phyloP scores from a whole-genome alignment of 1,140 invertebrate genomes.

The Triops longicaudatus region DNA sequence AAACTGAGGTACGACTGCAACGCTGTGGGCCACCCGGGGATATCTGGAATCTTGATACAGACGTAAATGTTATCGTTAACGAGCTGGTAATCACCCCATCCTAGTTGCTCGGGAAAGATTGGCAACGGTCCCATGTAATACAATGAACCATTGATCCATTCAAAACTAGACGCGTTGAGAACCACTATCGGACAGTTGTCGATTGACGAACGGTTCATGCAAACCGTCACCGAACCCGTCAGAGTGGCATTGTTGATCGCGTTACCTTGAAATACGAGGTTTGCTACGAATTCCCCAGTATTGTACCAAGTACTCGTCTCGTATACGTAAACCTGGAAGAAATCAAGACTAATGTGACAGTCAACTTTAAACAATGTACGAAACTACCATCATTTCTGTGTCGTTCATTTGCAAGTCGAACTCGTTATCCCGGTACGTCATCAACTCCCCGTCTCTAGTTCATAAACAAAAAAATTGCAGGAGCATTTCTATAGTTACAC shows the following conservation, averaged over 20 bases:
- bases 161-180: slow-evolving; percentile 22
- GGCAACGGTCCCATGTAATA: neutral
- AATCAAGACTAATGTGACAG: neutral
- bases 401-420: slow-evolving; percentile 18
- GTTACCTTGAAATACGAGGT: slow-evolving; percentile 27
- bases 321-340: slow-evolving; percentile 24
- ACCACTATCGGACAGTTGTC: slow-evolving; percentile 18
- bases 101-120: slow-evolving; percentile 18
- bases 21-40: slow-evolving; percentile 8
- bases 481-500: too few species aligned
- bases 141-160: slow-evolving; percentile 16
- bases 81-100: slow-evolving; percentile 26
- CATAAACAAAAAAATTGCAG: neutral
- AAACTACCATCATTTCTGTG: slow-evolving; percentile 17
- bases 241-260: slow-evolving; percentile 17
- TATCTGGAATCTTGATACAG: slow-evolving; percentile 16
- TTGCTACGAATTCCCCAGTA: slow-evolving; percentile 27
- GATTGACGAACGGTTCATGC: slow-evolving; percentile 26
- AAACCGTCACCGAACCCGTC: slow-evolving; percentile 26
- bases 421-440: slow-evolving; percentile 17
- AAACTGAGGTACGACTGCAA: slow-evolving; percentile 28
- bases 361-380: neutral
- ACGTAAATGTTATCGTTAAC: slow-evolving; percentile 16
- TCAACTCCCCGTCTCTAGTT: neutral
- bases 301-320: slow-evolving; percentile 21